Conservation (phyloP, 2,113 vertebrate genomes). For the Uropsilus gracilis region DNA sequence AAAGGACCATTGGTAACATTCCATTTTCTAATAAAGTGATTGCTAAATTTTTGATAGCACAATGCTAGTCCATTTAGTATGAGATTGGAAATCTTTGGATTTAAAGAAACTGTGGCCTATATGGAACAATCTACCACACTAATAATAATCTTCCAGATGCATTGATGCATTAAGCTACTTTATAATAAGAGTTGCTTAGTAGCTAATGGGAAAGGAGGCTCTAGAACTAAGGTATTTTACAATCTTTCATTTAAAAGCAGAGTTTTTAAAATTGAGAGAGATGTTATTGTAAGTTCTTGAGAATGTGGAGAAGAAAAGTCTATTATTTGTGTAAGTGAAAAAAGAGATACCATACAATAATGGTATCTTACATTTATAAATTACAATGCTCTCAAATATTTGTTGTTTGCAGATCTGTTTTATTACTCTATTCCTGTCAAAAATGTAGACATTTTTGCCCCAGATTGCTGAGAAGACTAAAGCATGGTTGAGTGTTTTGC, state of each 20-base stretch:
- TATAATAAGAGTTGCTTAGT: slow-evolving; percentile 40
- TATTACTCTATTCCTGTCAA: background rate
- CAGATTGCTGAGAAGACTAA: background rate
- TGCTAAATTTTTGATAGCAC: background rate
- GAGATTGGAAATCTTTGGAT: background rate
- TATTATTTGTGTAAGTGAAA: slow-evolving; percentile 23
- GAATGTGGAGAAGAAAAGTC: slow-evolving; percentile 50
- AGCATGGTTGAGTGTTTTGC: background rate
- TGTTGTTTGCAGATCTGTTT: slow-evolving; percentile 10
- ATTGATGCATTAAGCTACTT: slow-evolving; percentile 26
- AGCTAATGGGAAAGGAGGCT: slow-evolving; percentile 53
- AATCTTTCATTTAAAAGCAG: slow-evolving; percentile 52
- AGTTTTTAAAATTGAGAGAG: slow-evolving; percentile 29
- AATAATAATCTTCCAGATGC: slow-evolving; percentile 16
- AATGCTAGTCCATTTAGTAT: slow-evolving; percentile 16
- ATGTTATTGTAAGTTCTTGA: slow-evolving; percentile 20
- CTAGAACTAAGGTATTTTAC: slow-evolving; percentile 34
- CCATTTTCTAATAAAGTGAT: slow-evolving; percentile 42
- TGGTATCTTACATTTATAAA: background rate
- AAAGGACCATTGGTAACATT: slow-evolving; percentile 1
- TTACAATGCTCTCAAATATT: background rate
- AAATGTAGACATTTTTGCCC: background rate
- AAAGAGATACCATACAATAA: background rate
- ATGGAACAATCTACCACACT: background rate
- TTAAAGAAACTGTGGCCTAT: slow-evolving; percentile 44